Evolutionary conservation across 2,797 vertebrate species (phyloP), one percentile per base, ranked within the genome.

Genomic region (Hoplostethus mediterraneus): DNA sequence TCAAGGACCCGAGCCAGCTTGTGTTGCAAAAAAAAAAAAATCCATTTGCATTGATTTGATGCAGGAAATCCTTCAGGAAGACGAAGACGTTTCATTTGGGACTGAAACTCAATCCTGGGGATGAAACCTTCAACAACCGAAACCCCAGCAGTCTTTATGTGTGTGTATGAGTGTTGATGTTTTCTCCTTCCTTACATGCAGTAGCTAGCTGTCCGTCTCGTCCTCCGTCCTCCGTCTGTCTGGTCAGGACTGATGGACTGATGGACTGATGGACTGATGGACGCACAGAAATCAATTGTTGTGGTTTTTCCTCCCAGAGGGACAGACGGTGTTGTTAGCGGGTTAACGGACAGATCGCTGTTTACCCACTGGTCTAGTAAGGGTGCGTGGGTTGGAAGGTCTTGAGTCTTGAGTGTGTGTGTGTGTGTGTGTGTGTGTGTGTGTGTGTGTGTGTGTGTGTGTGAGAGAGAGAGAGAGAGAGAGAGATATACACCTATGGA

Each of bases 321-420:
- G 63, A 64, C 28, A 17, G 49, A 10, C 31, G 31, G 49, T 56
- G 28, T 33, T 57, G 65, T 72, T 31, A 45, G 70, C 67, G 57
- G 66, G 36, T 68, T 73, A 83, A 83, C 73, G 73, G 83, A n/a
- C 52, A 68, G 42, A 78, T 71, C 30, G 9, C 40, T 53, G 63
- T 71, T 72, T 66, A 56, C 61, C 38, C 53, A 17, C 17, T 11
- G 68, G 67, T 38, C 13, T 59, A 5, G 3, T 6, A 44, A 10
- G 13, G 10, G 13, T 47, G 44, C 16, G 13, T 47, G 33, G 4
- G 33, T 33, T 4, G 1, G 33, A 21, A 21, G 21, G 21, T 21
- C 21, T 21, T 21, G 21, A 21, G 21, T 21, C 21, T 21, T 14
- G 44, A 3, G 44, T 47, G 44, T 47, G 14, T 47, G 44, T 14